Evolutionary conservation across 2,888 invertebrate genomes (phyloP), one percentile per base, ranked within the genome.

Genomic region (Idaea dimidiata): DNA sequence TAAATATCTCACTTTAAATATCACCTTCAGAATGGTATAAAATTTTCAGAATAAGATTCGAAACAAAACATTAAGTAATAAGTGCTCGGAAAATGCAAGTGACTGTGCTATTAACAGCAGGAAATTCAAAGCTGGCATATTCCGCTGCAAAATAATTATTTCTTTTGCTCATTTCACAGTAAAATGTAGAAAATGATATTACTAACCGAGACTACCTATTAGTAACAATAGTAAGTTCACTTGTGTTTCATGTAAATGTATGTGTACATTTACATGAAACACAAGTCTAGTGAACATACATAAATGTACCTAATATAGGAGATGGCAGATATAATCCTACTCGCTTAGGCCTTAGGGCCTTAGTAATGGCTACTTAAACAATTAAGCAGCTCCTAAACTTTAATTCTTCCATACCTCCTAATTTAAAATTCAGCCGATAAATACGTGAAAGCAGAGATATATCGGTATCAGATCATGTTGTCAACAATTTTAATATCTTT

Each of bases 81-180:
- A 0, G 10, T 14, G 10, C 43, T 43, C 43, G 62, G 62, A 62
- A 62, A 57, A 56, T 60, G 62, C 60, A 59, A 60, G 65, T 62
- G 62, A 65, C 65, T 65, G 55, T 62, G 56, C 61, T 62, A 62
- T 60, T 59, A 62, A 59, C 18, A 53, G 54, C 60, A 65, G 65
- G 65, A 65, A 65, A 65, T 65, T 65, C 62, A 62, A 62, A 65
- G 65, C 60, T 62, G 60, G 62, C 60, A 62, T 60, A 57, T 65
- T 62, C 60, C 43, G 43, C 43, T 16, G 17, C 59, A n/a, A 53
- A 33, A 57, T 60, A 62, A 65, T 58, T 64, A 64, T 64, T 65
- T 60, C 60, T 65, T 62, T 65, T 62, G 31, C 54, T 60, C 65
- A 62, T 65, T 62, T 59, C 60, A 33, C n/a, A 24, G 59, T 14